A percentile compares a stretch with the other conserved stretches of the same genome.
phyloP scores from a whole-genome alignment of 2,888 invertebrate species.

The Ligdia adustata region DNA sequence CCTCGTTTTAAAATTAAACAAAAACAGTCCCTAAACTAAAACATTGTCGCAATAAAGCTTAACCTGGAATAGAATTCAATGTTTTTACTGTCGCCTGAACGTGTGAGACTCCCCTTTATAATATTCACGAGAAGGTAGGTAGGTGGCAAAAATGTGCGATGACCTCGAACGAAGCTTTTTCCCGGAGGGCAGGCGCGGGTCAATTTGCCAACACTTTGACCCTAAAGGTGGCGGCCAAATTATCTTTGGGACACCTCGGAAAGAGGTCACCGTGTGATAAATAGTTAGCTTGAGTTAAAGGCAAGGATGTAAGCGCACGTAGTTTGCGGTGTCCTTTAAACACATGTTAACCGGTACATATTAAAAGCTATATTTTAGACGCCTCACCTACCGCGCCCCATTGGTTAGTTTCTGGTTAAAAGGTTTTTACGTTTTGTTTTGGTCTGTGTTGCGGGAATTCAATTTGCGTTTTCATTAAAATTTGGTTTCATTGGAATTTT shows the following conservation, averaged over 20 bases:
- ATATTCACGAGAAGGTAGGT: conserved; percentile 59
- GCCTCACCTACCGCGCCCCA: neutral
- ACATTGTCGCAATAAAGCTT: conserved; percentile 53
- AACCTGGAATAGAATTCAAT: conserved; percentile 50
- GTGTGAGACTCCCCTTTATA: conserved; percentile 67
- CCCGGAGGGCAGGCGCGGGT: conserved; percentile 56
- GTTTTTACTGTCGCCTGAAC: conserved; percentile 59
- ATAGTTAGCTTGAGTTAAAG: conserved; percentile 67
- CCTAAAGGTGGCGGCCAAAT: conserved; percentile 65
- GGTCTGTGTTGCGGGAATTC: neutral
- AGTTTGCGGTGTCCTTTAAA: conserved; percentile 26
- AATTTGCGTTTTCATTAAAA: neutral
- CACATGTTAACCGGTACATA: conserved; percentile 15
- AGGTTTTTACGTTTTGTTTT: neutral
- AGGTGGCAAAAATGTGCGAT: conserved; percentile 60
- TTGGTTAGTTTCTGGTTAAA: neutral
- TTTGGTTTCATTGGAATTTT: no score
- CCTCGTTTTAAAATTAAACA: conserved; percentile 32
- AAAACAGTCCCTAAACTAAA: conserved; percentile 34
- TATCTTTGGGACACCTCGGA: conserved; percentile 65
- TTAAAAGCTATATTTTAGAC: conserved; percentile 17
- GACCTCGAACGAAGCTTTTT: conserved; percentile 62
- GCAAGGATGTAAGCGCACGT: conserved; percentile 48
- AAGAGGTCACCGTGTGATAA: conserved; percentile 65
- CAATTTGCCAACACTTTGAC: conserved; percentile 68